These are phyloP conservation scores for Uria aalge DNA, from an alignment of 2,113 vertebrate genomes.

Conservation along the genomic window DNA sequence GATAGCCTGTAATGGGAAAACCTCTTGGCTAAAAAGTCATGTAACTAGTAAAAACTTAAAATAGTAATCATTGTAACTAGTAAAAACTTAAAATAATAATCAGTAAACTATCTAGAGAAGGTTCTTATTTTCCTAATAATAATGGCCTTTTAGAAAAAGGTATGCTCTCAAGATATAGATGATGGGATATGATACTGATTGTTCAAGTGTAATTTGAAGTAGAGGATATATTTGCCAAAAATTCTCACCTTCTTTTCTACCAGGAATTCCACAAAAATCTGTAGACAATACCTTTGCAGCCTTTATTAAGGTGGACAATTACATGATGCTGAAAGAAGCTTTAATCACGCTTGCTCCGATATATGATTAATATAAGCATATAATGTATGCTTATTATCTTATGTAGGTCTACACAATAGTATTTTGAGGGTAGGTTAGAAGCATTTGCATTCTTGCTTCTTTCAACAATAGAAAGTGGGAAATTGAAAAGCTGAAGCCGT, in stretches of 20 bases:
- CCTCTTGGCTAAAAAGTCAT: background rate
- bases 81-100: background rate
- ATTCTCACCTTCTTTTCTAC: background rate
- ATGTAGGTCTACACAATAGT: background rate
- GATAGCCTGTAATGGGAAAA: background rate
- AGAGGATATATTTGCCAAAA: background rate
- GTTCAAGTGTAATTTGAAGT: background rate
- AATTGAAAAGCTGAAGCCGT: background rate
- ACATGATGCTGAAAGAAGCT: background rate
- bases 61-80: background rate
- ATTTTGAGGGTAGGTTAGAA: background rate
- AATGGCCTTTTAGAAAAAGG: background rate
- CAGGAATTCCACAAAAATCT: background rate
- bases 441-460: background rate
- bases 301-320: background rate
- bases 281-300: background rate
- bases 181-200: background rate
- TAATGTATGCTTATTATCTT: background rate
- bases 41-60: background rate
- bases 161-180: background rate
- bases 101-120: background rate
- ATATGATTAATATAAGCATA: background rate
- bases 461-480: background rate
- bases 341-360: background rate
- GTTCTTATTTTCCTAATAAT: background rate